phyloP scores from a whole-genome alignment of 2,113 vertebrate species.

The Diglossa brunneiventris region DNA sequence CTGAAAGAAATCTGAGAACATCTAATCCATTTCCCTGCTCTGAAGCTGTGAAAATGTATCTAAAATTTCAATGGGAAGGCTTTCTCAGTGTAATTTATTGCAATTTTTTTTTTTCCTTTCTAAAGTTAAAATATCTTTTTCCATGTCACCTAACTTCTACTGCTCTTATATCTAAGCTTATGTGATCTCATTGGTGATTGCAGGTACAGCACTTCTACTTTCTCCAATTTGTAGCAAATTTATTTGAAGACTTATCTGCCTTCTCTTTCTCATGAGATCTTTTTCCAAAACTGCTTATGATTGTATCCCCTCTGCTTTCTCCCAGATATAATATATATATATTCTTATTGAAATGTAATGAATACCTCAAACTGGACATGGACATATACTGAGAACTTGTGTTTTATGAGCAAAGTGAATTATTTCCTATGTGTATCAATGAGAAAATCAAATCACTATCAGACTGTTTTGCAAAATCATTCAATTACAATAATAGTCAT shows the following conservation, averaged over 20 bases:
- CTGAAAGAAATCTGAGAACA: background rate
- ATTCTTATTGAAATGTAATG: background rate
- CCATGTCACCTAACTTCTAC: background rate
- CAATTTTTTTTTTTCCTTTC: background rate
- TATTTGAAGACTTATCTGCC: background rate
- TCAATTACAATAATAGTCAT: background rate
- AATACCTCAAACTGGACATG: background rate
- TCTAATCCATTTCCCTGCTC: background rate
- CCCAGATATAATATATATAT: background rate
- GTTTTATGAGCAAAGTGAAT: background rate
- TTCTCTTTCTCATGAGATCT: background rate
- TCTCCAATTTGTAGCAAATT: background rate
- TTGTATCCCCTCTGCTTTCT: background rate
- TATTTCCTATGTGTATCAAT: background rate
- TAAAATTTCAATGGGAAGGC: background rate
- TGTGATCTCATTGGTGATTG: background rate
- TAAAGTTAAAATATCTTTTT: background rate
- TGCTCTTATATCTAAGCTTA: background rate
- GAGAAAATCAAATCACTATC: background rate
- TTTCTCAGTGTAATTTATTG: background rate
- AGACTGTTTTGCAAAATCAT: background rate
- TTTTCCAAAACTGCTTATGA: background rate
- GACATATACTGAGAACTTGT: background rate
- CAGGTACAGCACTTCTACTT: background rate
- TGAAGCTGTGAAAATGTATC: background rate